These are phyloP conservation scores for Phoxinus phoxinus DNA, from an alignment of 2,113 vertebrate genomes.

Conservation along the genomic window DNA sequence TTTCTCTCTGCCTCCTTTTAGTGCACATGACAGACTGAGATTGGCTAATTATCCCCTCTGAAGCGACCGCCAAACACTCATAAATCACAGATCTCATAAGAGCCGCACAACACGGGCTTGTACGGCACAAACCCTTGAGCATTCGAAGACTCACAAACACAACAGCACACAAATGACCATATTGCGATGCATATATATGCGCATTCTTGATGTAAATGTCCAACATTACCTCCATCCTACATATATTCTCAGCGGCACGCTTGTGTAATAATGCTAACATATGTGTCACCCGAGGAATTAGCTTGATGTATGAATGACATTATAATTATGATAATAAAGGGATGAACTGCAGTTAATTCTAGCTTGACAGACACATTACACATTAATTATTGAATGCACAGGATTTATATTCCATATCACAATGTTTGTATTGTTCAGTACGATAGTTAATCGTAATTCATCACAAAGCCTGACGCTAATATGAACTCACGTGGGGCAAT, in stretches of 20 bases:
- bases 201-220: constrained; percentile 11
- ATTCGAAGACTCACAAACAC: constrained; percentile 49
- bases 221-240: neutral
- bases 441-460: constrained; percentile 16
- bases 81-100: constrained; percentile 78
- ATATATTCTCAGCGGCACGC: neutral
- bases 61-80: constrained; percentile 72
- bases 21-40: constrained; percentile 79
- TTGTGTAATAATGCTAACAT: constrained; percentile 9
- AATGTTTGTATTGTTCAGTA: constrained; percentile 18
- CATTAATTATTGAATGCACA: constrained; percentile 41
- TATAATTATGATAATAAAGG: constrained; percentile 48
- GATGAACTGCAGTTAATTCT: constrained; percentile 42
- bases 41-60: constrained; percentile 81
- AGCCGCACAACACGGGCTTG: constrained; percentile 57
- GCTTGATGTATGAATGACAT: constrained; percentile 50
- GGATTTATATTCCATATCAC: constrained; percentile 36
- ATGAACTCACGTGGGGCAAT: constrained; percentile 73
- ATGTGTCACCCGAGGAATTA: constrained; percentile 34
- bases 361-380: constrained; percentile 40
- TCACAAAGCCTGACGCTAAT: neutral
- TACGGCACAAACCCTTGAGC: constrained; percentile 39
- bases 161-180: constrained; percentile 8
- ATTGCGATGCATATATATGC: constrained; percentile 3
- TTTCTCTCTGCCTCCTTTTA: constrained; percentile 73